Evolutionary conservation across 1,140 invertebrate species (phyloP).

Genomic region (Ceratina calcarata): DNA sequence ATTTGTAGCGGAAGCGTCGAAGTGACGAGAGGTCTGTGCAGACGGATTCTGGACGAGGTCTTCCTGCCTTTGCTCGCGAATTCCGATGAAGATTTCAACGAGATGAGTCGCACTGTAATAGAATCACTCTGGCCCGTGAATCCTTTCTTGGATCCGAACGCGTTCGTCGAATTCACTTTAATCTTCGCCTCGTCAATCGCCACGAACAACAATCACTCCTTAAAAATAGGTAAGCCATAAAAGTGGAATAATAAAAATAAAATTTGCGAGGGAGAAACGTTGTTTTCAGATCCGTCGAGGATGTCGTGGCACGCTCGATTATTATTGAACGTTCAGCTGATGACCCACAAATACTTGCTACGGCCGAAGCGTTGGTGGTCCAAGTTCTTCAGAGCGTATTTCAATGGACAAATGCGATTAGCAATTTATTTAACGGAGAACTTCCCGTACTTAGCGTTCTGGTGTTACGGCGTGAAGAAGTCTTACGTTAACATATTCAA

Average conservation of each 20-base stretch:
- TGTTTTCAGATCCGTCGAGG: slow-evolving; percentile 67
- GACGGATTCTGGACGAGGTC: slow-evolving; percentile 73
- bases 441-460: slow-evolving; percentile 75
- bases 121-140: slow-evolving; percentile 77
- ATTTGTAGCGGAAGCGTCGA: slow-evolving; percentile 75
- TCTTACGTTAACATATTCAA: slow-evolving; percentile 73
- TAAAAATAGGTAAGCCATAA: slow-evolving; percentile 67
- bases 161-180: slow-evolving; percentile 76
- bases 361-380: slow-evolving; percentile 72
- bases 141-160: slow-evolving; percentile 74
- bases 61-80: slow-evolving; percentile 71
- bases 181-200: slow-evolving; percentile 66
- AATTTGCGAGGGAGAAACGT: no score
- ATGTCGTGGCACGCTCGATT: slow-evolving; percentile 72
- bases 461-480: slow-evolving; percentile 67
- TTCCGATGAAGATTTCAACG: slow-evolving; percentile 62
- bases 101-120: slow-evolving; percentile 73
- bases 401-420: slow-evolving; percentile 78
- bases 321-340: slow-evolving; percentile 77
- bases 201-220: slow-evolving; percentile 73
- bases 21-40: slow-evolving; percentile 74
- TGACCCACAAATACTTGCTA: slow-evolving; percentile 76
- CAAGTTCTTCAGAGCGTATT: slow-evolving; percentile 69
- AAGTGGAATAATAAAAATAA: background rate
- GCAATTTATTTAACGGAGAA: slow-evolving; percentile 74